Evolutionary conservation across 2,113 vertebrate genomes (phyloP), one percentile per base, ranked within the genome.

Genomic region (Progne subis): DNA sequence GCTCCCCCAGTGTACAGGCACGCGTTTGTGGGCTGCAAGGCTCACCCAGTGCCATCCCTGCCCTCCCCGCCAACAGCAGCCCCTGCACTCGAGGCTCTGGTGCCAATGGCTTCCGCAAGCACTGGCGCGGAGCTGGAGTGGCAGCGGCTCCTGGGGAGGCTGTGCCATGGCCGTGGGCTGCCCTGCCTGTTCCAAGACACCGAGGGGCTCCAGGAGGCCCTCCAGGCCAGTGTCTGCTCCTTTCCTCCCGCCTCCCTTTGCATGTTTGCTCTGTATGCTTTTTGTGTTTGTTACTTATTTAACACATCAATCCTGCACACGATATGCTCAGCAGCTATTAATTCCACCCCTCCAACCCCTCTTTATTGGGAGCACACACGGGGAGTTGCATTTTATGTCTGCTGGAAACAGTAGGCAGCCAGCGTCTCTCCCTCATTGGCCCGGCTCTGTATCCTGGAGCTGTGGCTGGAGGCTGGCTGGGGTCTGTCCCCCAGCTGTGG

Each of bases 301-400:
- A 90, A 75, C 34, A 69, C 72, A 83, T 95, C 84, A 50, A 50
- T 95, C 91, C 81, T 67, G 94, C 61, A 26, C 78, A 79, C 25
- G 75, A 89, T 90, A 70, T 34, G 63, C 59, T 77, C 25, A 3
- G 61, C 75, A 79, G 76, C 88, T 93, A 82, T 93, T 97, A 94
- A 94, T 97, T 82, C 65, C 77, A 49, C 34, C 41, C 76, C 44
- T 31, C 44, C 52, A 94, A 80, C 83, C 85, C 77, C 85, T 76
- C 92, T 95, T 97, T 88, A 92, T 78, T 95, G 92, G 90, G 88
- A 95, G 76, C 86, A 64, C 81, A 83, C 77, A 44, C 14, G 91
- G 94, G 80, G 96, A 97, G 88, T 94, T 80, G 21, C 91, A 88
- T 85, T 97, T 98, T 96, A 95, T 85, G 81, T 94, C 74, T 76